phyloP scores from a whole-genome alignment of 2,113 vertebrate species.

The Dromiciops gliroides region DNA sequence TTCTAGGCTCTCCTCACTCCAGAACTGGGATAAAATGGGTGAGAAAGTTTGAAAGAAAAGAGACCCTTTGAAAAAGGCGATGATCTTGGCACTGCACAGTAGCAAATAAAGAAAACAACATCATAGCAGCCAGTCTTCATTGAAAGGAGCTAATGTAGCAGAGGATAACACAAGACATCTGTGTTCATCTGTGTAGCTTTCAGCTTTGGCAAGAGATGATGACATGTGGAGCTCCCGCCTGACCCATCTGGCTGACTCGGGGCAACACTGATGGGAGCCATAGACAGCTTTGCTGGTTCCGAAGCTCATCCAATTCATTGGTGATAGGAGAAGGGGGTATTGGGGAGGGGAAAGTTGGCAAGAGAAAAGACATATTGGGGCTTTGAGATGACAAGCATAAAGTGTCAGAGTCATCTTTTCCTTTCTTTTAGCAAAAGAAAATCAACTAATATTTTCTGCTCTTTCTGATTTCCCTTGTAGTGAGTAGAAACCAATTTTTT shows the following conservation, averaged over 20 bases:
- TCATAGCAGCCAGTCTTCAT: not conserved
- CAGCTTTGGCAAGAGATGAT: not conserved
- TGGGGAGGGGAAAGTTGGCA: not conserved
- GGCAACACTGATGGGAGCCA: not conserved
- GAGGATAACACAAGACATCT: not conserved
- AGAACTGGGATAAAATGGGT: not conserved
- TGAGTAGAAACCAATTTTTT: not conserved
- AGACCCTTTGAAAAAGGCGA: fast-evolving
- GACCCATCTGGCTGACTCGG: not conserved
- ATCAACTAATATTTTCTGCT: not conserved
- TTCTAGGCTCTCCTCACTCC: not conserved
- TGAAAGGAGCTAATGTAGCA: not conserved
- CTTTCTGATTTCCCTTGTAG: not conserved
- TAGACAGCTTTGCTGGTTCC: not conserved
- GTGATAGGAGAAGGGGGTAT: fast-evolving
- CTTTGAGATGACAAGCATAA: not conserved
- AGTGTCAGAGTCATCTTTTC: not conserved
- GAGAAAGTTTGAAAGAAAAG: not conserved
- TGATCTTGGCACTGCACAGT: not conserved
- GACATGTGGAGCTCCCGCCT: not conserved
- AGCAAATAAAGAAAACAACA: not conserved
- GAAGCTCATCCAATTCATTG: not conserved
- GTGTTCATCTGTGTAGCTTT: not conserved
- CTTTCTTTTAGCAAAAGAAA: not conserved
- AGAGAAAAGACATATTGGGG: not conserved